Base-by-base conservation (phyloP, 2,888 invertebrate genomes). In the Eumacrocentrus americanus region DNA sequence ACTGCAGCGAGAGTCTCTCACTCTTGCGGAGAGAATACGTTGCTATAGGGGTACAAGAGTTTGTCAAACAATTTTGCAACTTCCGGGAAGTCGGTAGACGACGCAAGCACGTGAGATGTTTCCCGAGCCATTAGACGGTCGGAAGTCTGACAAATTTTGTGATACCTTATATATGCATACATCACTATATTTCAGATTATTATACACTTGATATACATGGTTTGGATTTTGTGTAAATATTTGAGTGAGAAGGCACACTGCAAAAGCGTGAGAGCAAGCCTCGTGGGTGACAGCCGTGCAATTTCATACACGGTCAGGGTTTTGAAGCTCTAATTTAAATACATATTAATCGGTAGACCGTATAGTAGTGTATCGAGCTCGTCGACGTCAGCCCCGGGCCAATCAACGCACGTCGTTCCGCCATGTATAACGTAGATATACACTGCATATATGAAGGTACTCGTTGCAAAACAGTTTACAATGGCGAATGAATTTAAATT, bases 41-140 rank as follows among this genome's bases (percentile, higher is more conserved):
- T 53, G 20, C 20, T 22, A 18, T 38, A 20, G 6, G 12, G 34
- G 16, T 29, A 42, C 16, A 25, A 42, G 29, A 58, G 37, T 58
- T 52, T 52, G 37, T 58, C 58, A 53, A 58, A 58, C 53, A 51
- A 23, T 58, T 58, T 58, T 47, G 46, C 22, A 14, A 58, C 53
- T 46, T 22, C 46, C 18, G 12, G 16, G 16, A 25, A 47, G 25
- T 23, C 25, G 16, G 4, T 16, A 16, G 14, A 12, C 18, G 38
- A 40, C 38, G 5, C 12, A 12, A 16, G 4, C 23, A 18, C 18
- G 50, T 48, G 29, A 16, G 16, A 48, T 29, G 23, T 37, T 11
- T 40, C 38, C 20, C 50, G 20, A 34, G 25, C 48, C 56, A 38
- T 48, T 40, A 50, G 40, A 22, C 40, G 18, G 34, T 34, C 46